Evolutionary conservation across 2,797 vertebrate genomes (phyloP).

Genomic region (Peromyscus aztecus): DNA sequence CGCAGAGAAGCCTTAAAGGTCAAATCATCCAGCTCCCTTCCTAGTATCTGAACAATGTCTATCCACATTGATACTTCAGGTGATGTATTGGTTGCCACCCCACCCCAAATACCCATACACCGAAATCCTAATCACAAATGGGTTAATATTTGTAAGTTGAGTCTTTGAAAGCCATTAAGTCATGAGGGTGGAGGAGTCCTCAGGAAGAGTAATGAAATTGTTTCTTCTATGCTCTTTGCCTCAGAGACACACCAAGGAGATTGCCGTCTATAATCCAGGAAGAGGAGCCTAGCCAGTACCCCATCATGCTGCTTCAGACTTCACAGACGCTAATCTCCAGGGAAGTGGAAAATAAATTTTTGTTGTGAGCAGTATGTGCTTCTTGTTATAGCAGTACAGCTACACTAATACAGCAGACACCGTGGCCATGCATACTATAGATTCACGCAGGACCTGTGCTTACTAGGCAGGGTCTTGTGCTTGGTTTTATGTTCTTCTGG

Average conservation of each 20-base stretch:
- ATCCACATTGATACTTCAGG: background rate
- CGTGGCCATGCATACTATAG: rapidly evolving
- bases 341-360: background rate
- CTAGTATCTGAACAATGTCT: background rate
- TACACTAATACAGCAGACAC: background rate
- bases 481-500: background rate
- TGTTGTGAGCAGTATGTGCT: background rate
- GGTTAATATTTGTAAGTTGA: background rate
- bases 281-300: background rate
- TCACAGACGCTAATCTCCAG: background rate
- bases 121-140: background rate
- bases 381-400: background rate
- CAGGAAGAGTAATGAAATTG: background rate
- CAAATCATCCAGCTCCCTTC: background rate
- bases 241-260: background rate
- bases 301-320: no score
- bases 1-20: background rate
- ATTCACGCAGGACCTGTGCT: background rate
- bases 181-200: background rate
- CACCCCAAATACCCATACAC: background rate
- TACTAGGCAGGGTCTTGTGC: no score
- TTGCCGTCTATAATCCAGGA: background rate
- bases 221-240: background rate
- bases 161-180: background rate
- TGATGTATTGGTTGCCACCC: background rate